phyloP scores from a whole-genome alignment of 2,888 invertebrate genomes.

The Ectobius pallidus region DNA sequence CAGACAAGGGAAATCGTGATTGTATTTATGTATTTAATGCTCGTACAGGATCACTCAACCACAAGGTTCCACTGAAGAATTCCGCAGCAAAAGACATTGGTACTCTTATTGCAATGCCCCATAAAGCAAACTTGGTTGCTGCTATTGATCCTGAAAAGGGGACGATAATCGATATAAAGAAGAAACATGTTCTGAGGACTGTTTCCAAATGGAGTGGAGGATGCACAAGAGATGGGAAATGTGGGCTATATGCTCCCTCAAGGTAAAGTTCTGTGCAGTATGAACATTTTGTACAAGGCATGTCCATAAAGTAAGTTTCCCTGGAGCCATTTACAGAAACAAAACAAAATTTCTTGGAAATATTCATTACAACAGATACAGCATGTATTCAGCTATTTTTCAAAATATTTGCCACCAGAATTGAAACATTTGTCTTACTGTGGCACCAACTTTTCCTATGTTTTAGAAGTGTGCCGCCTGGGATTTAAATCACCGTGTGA shows the following conservation, averaged over 20 bases:
- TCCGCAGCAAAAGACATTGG: slow-evolving; percentile 71
- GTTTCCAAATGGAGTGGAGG: slow-evolving; percentile 93
- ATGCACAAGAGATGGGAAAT: slow-evolving; percentile 85
- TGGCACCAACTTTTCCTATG: too few relatives aligned
- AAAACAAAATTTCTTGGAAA: too few relatives aligned
- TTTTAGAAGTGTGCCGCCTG: too few relatives aligned
- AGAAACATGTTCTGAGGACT: slow-evolving; percentile 84
- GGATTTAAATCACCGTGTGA: too few relatives aligned
- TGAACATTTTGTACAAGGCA: too few relatives aligned
- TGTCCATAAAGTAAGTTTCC: too few relatives aligned
- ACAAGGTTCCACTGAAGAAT: slow-evolving; percentile 60
- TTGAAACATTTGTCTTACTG: too few relatives aligned
- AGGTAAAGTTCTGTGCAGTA: too few relatives aligned
- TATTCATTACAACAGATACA: too few relatives aligned
- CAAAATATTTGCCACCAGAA: too few relatives aligned
- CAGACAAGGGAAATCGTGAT: slow-evolving; percentile 82
- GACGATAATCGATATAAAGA: slow-evolving; percentile 86
- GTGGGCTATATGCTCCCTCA: slow-evolving; percentile 90
- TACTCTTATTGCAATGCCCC: slow-evolving; percentile 78
- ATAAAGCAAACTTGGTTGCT: slow-evolving; percentile 83
- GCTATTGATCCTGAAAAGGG: slow-evolving; percentile 90
- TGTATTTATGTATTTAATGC: slow-evolving; percentile 84
- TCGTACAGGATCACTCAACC: slow-evolving; percentile 69
- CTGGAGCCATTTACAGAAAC: too few relatives aligned
- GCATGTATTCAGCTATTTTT: too few relatives aligned